Evolutionary conservation across 2,113 vertebrate species (phyloP).

Genomic region (Eclectus roratus): DNA sequence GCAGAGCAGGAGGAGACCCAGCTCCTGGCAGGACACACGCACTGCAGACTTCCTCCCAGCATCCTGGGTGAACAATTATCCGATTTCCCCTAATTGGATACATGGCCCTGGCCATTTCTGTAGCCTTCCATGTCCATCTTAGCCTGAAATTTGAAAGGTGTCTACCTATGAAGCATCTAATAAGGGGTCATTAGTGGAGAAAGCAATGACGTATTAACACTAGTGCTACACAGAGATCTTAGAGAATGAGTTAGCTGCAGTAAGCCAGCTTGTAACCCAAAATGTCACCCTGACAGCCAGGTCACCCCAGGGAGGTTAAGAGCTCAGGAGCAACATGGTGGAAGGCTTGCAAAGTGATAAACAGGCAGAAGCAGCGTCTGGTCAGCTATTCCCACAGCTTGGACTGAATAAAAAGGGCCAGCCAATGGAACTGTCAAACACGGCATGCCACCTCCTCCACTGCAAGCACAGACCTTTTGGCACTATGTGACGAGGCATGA

Average conservation of each 20-base stretch:
- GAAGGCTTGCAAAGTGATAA: not conserved
- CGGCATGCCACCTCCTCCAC: not conserved
- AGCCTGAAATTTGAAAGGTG: not conserved
- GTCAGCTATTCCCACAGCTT: not conserved
- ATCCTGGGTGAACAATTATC: not conserved
- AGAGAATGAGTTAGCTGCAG: not conserved
- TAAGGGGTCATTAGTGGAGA: not conserved
- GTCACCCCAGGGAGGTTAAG: not conserved
- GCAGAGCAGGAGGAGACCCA: not conserved
- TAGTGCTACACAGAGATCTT: not conserved
- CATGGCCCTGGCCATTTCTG: not conserved
- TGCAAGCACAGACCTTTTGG: not conserved
- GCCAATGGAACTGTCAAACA: rapidly evolving
- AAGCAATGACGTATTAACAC: not conserved
- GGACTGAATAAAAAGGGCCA: not conserved
- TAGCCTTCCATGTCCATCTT: not conserved
- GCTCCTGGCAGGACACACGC: rapidly evolving
- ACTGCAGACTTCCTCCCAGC: not conserved
- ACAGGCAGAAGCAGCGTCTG: not conserved
- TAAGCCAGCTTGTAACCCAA: not conserved
- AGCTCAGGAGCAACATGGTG: not conserved
- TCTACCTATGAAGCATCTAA: not conserved
- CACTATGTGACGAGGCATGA: not conserved
- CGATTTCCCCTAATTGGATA: not conserved
- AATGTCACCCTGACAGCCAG: not conserved